These are phyloP conservation scores for Amyelois transitella DNA, from an alignment of 1,140 invertebrate species.

Conservation along the genomic window DNA sequence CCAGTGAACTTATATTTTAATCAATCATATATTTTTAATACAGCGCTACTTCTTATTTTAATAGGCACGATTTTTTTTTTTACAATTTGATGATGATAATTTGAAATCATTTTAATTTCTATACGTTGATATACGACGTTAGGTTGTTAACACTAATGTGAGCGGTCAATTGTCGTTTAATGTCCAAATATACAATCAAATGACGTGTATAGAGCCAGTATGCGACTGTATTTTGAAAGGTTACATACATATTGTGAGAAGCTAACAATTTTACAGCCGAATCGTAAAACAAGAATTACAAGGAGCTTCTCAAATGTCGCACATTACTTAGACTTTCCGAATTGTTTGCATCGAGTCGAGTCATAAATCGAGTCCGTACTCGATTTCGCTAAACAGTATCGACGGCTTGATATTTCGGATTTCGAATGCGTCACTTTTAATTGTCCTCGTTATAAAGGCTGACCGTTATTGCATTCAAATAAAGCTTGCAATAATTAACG, in stretches of 20 bases:
- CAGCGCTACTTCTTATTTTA: too few species aligned
- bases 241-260: background rate
- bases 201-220: background rate
- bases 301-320: background rate
- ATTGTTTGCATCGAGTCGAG: background rate
- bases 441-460: slow-evolving; percentile 33
- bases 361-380: background rate
- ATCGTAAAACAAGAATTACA: background rate
- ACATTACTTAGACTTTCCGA: background rate
- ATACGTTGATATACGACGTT: too few species aligned
- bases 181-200: too few species aligned
- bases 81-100: too few species aligned
- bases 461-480: slow-evolving; percentile 54
- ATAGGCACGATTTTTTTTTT: too few species aligned
- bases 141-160: too few species aligned
- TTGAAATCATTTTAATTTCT: too few species aligned
- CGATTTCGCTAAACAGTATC: slow-evolving; percentile 16
- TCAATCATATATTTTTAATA: too few species aligned
- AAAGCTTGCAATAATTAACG: slow-evolving; percentile 58
- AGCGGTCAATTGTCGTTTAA: too few species aligned
- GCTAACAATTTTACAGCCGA: background rate
- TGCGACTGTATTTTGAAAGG: background rate
- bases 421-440: slow-evolving; percentile 54
- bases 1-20: too few species aligned
- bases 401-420: slow-evolving; percentile 25